Base-by-base conservation (phyloP, 2,888 invertebrate species). In the Polydrusus cervinus region DNA sequence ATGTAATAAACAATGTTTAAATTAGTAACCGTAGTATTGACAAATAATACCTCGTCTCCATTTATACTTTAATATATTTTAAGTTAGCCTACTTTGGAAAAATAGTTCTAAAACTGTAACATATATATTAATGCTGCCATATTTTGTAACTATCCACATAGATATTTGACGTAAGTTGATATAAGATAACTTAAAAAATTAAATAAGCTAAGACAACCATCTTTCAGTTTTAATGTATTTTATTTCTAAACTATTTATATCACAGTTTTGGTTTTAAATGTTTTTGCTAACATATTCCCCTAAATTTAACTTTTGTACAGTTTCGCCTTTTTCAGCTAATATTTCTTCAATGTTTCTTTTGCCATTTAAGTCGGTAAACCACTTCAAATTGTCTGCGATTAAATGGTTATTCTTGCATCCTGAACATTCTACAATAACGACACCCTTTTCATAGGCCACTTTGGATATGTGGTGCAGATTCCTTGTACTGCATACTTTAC, bases 361-460 rank as follows among this genome's bases (percentile, higher is more conserved):
- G 0, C 92, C 92, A 82, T 92, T 88, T 83, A 94, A 88, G 84
- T 96, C 94, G 0, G 92, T 89, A 85, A 98, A 99, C 98, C 98
- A 99, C 78, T 95, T 95, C 0, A 99, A 89, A 87, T 99, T 97
- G 85, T 99, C 98, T 0, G 98, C 98, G 79, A 99, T 98, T 25
- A 99, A 89, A 87, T 99, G 99, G 85, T 95, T 92, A 84, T 95
- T 97, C 57, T 91, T 87, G 85, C 98, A 98, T 0, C 94, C 94
- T 68, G 92, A 91, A 86, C 99, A 99, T 68, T 91, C 92, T 0
- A 98, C 95, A 79, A 99, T 95, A 0, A 99, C 97, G 11, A 99
- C 94, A 13, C 99, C 98, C 84, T 93, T 92, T 68, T 92, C 89
- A 84, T 98, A 98, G 0, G 96, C 94, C 16, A 91, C 83, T 88